Evolutionary conservation across 2,113 vertebrate species (phyloP), one percentile per base, ranked within the genome.

Genomic region (Vulpes ferrilata): DNA sequence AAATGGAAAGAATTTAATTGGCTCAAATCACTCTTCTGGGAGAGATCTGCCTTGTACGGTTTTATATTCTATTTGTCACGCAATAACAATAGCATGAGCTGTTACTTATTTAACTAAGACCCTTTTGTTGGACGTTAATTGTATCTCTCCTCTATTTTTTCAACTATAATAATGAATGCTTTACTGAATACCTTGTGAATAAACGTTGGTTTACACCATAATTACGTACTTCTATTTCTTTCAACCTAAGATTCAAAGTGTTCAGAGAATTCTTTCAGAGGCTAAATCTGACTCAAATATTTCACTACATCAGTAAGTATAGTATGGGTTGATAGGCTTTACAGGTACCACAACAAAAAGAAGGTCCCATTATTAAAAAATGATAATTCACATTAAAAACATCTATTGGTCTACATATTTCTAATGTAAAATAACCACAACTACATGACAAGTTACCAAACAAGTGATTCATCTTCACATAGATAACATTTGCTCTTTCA

Each of bases 161-260:
- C 19, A 87, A 83, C 27, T 60, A 67, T n/a, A 23, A 62, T 73
- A 90, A 83, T 60, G 23, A 67, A 79, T 86, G 23, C 23, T 79
- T 79, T 48, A 88, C 2, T 71, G 59, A 95, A 27, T 69, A 84
- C 67, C 51, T 88, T 91, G 23, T 65, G n/a, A 38, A 19, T 78
- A 93, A 95, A 81, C 83, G 15, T 94, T 92, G 35, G 30, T 81
- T 93, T 93, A 53, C 1, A 83, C 22, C 20, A 83, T n/a, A 35
- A 22, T 82, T 96, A 79, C 7, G 65, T 79, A 96, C 32, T 87
- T 95, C 85, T 43, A 92, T 60, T 93, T 91, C 35, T 85, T 95
- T 73, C 69, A 38, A 93, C 2, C 19, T 88, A 57, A 74, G 23
- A 91, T 89, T 60, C 10, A 48, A 79, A 90, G 82, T 76, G 48